phyloP scores from a whole-genome alignment of 92 coral and sea anemone species.

The Epizoanthus scotinus region DNA sequence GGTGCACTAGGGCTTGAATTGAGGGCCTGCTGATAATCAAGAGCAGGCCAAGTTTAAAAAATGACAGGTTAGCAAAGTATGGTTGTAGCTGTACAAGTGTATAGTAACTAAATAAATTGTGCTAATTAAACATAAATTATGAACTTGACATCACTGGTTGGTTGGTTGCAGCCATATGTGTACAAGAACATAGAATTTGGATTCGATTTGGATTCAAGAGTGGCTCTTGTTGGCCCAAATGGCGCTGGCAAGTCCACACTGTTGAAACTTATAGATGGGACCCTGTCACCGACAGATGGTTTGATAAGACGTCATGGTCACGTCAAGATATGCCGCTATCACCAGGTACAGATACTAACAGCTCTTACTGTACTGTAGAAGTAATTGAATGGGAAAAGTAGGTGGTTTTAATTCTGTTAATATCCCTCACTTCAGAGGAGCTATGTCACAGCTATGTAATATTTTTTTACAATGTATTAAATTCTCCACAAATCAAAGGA shows the following conservation, averaged over 20 bases:
- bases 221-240: conserved; percentile 97
- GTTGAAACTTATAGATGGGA: conserved; percentile 89
- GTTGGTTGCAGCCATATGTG: conserved; percentile 70
- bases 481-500: too few relatives aligned
- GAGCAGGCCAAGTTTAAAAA: too few relatives aligned
- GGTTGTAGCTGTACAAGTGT: too few relatives aligned
- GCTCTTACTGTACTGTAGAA: not conserved
- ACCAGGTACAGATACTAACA: conserved; percentile 72
- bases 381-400: too few relatives aligned
- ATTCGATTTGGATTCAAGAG: conserved; percentile 91
- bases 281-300: conserved; percentile 94
- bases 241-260: conserved; percentile 98
- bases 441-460: too few relatives aligned
- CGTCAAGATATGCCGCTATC: conserved; percentile 95
- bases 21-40: too few relatives aligned
- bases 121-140: not conserved
- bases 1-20: not conserved
- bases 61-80: too few relatives aligned
- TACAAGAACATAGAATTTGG: conserved; percentile 95
- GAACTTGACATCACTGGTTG: not conserved
- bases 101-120: not conserved
- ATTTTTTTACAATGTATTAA: too few relatives aligned
- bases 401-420: not conserved
- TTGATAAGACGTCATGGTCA: conserved; percentile 95
- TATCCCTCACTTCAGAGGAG: too few relatives aligned